Percentiles rank a stretch among this genome's conserved stretches.
Evolutionary conservation across 2,113 vertebrate species (phyloP).

Genomic region (Tor tambroides): DNA sequence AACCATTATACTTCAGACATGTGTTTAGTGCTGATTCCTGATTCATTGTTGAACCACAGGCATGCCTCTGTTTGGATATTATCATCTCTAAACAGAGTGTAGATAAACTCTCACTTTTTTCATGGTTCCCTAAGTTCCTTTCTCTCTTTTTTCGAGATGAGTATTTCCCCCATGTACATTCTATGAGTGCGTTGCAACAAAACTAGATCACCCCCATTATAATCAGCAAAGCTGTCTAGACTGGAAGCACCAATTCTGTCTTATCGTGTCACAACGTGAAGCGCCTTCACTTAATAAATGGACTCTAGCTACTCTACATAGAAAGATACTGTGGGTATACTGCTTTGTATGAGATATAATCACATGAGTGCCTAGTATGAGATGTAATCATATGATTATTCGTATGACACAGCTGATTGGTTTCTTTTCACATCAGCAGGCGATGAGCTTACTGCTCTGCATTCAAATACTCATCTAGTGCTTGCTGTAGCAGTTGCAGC

Average conservation of each 20-base stretch:
- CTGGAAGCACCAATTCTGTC: slow-evolving; percentile 10
- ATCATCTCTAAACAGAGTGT: background rate
- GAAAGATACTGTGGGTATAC: background rate
- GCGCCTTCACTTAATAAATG: background rate
- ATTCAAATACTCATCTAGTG: no score
- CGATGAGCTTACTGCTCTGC: no score
- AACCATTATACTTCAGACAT: slow-evolving; percentile 20
- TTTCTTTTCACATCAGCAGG: no score
- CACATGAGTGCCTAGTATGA: background rate
- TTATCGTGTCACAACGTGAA: background rate
- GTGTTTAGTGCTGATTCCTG: slow-evolving; percentile 1
- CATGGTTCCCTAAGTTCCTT: background rate
- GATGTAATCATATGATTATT: background rate
- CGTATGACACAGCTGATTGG: background rate
- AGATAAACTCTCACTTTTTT: background rate
- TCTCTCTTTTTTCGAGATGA: background rate
- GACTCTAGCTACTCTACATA: background rate
- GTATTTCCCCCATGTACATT: background rate
- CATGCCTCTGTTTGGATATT: background rate
- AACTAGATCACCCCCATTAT: background rate
- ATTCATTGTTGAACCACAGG: slow-evolving; percentile 14
- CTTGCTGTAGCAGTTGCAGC: no score
- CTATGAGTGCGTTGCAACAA: background rate
- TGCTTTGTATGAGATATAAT: background rate
- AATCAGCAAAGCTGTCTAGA: slow-evolving; percentile 12